Evolutionary conservation across 2,888 invertebrate species (phyloP).

Genomic region (Gymnocheta viridis): DNA sequence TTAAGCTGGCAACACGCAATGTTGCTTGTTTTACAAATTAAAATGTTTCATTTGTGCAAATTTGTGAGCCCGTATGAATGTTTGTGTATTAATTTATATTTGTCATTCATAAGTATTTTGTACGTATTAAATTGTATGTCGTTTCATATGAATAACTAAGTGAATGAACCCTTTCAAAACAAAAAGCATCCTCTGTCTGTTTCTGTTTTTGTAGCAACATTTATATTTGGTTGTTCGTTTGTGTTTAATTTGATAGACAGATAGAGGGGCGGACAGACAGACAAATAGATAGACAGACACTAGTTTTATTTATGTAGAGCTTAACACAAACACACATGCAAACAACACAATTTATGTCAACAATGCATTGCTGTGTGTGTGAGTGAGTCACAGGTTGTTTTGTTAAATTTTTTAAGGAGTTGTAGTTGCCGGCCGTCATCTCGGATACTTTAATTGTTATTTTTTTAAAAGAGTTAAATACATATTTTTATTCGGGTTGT

Average conservation of each 20-base stretch:
- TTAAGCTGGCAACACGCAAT: background rate
- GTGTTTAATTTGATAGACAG: conserved; percentile 12
- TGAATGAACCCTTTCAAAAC: conserved; percentile 51
- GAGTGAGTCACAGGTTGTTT: conserved; percentile 59
- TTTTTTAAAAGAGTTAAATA: conserved; percentile 18
- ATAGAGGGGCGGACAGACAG: background rate
- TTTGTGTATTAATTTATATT: conserved; percentile 4
- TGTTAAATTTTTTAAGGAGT: conserved; percentile 43
- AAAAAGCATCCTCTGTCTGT: conserved; percentile 16
- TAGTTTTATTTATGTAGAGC: conserved; percentile 10
- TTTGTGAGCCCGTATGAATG: background rate
- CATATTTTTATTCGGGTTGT: conserved; percentile 54
- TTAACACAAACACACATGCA: conserved; percentile 12
- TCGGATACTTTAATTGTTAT: conserved; percentile 9
- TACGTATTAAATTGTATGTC: background rate
- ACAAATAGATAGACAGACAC: background rate
- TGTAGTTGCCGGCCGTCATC: conserved; percentile 24
- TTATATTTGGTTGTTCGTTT: conserved; percentile 16
- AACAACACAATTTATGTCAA: conserved; percentile 63
- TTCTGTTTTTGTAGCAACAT: conserved; percentile 13
- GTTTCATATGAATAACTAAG: conserved; percentile 30
- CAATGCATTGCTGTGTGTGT: conserved; percentile 50
- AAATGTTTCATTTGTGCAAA: conserved; percentile 18
- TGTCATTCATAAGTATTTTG: conserved; percentile 12
- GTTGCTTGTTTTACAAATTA: conserved; percentile 37